Base-by-base conservation (phyloP, 2,797 vertebrate genomes). In the Enteromius mattozi region DNA sequence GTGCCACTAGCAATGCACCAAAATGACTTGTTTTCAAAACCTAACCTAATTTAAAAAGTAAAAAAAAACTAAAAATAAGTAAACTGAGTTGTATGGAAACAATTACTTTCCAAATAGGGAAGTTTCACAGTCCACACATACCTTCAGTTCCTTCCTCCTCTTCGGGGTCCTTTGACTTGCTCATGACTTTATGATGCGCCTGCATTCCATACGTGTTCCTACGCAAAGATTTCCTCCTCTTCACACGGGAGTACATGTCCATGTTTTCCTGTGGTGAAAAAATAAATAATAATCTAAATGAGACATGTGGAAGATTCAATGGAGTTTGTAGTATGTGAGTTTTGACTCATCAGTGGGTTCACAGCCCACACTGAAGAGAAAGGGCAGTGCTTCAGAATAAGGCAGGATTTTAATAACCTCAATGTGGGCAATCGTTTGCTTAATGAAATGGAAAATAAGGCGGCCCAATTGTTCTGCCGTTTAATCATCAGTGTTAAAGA, bases 231-330 rank as follows among this genome's bases (percentile, higher is more conserved):
- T 99, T 99, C 91, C 98, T 95, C 33, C 98, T 97, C 92, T 99
- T 99, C 83, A 99, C 98, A 88, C 98, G 95, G 80, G 98, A 99
- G 93, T 99, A 99, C 98, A 99, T 99, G 93, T 99, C 98, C 96
- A 99, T 99, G 92, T 98, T 99, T 95, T 99, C 98, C 98, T 99
- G 84, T 16, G 90, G 92, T 91, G 27, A 80, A 85, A 3, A 83
- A 3, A 80, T 33, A 35, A 56, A 37, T 1, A 12, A 37, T 1
- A 40, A 40, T 21, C 51, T 54, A 42, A 68, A 24, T 71, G 5
- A 65, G 16, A 71, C 30, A 61, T 21, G 13, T 17, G 17, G 19
- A 14, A 17, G 19, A 83, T 40, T 27, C 47, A 66, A 77, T n/a
- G 63, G 19, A 33, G 45, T 47, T n/a, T 69, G 63, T 35, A n/a